Evolutionary conservation across 2,113 vertebrate species (phyloP).

Genomic region (Antechinus stuartii): DNA sequence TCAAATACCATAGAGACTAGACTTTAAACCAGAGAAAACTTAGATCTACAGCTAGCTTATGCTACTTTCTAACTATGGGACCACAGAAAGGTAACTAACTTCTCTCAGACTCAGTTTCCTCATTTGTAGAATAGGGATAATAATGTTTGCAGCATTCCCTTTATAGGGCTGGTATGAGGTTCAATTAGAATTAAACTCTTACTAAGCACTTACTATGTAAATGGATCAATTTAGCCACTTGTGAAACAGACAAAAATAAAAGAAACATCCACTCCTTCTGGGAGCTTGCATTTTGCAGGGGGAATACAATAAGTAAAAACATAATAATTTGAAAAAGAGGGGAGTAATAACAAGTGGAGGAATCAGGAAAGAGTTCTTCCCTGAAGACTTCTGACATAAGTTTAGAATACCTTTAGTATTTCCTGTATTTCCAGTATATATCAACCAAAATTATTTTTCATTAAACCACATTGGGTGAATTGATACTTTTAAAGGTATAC

Average conservation of each 20-base stretch:
- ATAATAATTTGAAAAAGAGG: too few species aligned
- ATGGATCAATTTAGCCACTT: background rate
- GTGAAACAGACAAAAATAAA: background rate
- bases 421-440: background rate
- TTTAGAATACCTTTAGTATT: background rate
- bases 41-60: background rate
- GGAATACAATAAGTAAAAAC: background rate
- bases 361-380: background rate
- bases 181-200: background rate
- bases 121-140: background rate
- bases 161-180: background rate
- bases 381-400: background rate
- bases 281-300: background rate
- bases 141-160: background rate
- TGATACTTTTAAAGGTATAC: background rate
- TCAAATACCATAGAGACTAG: background rate
- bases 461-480: background rate
- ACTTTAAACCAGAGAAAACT: background rate
- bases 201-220: background rate
- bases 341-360: too few species aligned
- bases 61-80: background rate
- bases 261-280: background rate
- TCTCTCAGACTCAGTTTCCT: constrained; percentile 3
- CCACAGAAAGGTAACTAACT: background rate
- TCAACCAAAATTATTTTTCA: background rate